phyloP scores from a whole-genome alignment of 2,797 vertebrate species.

The Petrocephalus schoutedeni region DNA sequence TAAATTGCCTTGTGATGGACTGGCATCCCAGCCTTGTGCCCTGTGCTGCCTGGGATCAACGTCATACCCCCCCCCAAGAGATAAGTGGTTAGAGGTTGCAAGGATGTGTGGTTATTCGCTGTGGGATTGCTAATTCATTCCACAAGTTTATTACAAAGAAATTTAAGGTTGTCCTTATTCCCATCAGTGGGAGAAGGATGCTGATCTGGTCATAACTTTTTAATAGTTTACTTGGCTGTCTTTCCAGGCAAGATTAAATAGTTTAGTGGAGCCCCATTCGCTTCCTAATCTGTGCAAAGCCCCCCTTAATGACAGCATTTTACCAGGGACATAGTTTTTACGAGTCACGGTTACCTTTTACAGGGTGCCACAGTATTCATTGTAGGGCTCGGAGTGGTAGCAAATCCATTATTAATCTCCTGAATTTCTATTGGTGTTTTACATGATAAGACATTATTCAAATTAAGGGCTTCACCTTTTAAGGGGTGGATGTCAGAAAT shows the following conservation, averaged over 20 bases:
- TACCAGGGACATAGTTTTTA: not conserved
- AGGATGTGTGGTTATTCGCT: not conserved
- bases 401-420: not conserved
- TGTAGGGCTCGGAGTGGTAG: not conserved
- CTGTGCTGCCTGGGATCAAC: not conserved
- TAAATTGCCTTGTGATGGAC: not conserved
- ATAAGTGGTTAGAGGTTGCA: not conserved
- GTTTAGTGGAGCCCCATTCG: not conserved
- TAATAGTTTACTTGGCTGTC: not conserved
- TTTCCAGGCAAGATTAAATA: slow-evolving; percentile 8
- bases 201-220: not conserved
- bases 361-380: not conserved
- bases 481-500: not conserved
- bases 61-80: not conserved
- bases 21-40: not conserved
- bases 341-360: not conserved
- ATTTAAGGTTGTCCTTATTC: not conserved
- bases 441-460: slow-evolving; percentile 7
- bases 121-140: not conserved
- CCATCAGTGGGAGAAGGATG: not conserved
- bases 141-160: not conserved
- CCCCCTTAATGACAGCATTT: not conserved
- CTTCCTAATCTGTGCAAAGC: not conserved
- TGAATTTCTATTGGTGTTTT: not conserved
- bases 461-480: not conserved